A percentile compares a stretch with the other conserved stretches of the same genome.
phyloP scores from a whole-genome alignment of 2,113 vertebrate genomes.

The Athene cunicularia region DNA sequence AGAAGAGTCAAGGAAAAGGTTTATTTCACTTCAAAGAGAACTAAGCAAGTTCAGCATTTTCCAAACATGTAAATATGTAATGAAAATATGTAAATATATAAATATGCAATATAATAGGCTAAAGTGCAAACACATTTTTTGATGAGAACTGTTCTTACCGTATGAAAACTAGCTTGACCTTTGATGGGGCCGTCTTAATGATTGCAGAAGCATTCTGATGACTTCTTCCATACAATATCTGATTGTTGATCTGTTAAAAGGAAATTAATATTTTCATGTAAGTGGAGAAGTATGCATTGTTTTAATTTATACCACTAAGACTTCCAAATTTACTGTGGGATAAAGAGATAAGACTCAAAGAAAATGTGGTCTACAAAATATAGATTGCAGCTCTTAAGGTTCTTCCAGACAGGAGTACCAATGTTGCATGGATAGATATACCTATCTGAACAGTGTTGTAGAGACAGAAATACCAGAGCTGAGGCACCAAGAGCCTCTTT shows the following conservation, averaged over 20 bases:
- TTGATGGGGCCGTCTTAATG: conserved; percentile 89
- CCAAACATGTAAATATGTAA: neutral
- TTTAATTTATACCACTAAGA: neutral
- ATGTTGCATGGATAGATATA: neutral
- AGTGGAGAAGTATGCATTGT: neutral
- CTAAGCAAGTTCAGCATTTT: neutral
- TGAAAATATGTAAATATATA: neutral
- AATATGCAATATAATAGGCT: neutral
- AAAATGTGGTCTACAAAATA: neutral
- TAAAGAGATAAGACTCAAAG: neutral
- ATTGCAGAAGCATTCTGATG: conserved; percentile 97
- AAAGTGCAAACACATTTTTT: neutral
- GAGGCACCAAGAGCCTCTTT: neutral
- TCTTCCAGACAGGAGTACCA: neutral
- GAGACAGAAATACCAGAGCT: neutral
- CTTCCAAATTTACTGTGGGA: neutral
- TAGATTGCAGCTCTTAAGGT: neutral
- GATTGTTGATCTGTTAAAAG: conserved; percentile 89
- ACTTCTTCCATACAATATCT: conserved; percentile 93
- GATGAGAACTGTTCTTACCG: conserved; percentile 79
- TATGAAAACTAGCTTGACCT: conserved; percentile 93
- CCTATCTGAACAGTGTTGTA: neutral
- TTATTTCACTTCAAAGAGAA: neutral
- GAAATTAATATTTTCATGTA: neutral
- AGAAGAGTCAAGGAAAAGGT: neutral